A percentile compares a stretch with the other conserved stretches of the same genome.
Conservation (phyloP, 2,113 vertebrate species). For the Gorsachius goisagi region DNA sequence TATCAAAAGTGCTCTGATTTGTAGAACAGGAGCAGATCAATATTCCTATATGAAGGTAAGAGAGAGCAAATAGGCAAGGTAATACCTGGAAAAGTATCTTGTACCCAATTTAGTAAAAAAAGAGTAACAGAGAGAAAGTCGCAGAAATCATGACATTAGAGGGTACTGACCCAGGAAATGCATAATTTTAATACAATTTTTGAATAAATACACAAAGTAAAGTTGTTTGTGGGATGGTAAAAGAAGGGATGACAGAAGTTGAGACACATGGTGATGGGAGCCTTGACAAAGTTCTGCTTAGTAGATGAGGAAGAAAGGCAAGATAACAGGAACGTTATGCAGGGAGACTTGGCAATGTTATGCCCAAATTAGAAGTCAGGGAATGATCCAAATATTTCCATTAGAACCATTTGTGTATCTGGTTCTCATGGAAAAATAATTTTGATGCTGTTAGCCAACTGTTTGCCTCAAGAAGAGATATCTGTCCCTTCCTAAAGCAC, state of each 20-base stretch:
- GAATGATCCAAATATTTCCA: constrained; percentile 6
- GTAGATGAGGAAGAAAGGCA: not conserved
- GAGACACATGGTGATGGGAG: not conserved
- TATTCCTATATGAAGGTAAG: not conserved
- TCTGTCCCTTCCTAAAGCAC: not conserved
- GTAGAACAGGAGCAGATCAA: not conserved
- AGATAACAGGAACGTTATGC: not conserved
- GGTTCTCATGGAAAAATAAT: constrained; percentile 1
- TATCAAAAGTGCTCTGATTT: not conserved
- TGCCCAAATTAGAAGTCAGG: not conserved
- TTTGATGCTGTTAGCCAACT: constrained; percentile 15
- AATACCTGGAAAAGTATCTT: not conserved
- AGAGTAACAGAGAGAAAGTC: not conserved
- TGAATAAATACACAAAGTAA: not conserved
- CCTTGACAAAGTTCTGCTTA: constrained; percentile 15
- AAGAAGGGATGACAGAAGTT: not conserved
- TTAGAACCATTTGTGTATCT: not conserved
- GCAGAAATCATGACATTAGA: not conserved
- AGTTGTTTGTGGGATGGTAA: not conserved
- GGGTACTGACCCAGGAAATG: not conserved
- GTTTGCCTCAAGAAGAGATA: not conserved
- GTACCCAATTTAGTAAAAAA: not conserved
- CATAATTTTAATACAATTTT: not conserved
- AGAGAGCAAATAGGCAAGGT: not conserved
- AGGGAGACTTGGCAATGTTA: not conserved